Conservation (phyloP, 2,888 invertebrate genomes). For the Chloroclystis v-ata region DNA sequence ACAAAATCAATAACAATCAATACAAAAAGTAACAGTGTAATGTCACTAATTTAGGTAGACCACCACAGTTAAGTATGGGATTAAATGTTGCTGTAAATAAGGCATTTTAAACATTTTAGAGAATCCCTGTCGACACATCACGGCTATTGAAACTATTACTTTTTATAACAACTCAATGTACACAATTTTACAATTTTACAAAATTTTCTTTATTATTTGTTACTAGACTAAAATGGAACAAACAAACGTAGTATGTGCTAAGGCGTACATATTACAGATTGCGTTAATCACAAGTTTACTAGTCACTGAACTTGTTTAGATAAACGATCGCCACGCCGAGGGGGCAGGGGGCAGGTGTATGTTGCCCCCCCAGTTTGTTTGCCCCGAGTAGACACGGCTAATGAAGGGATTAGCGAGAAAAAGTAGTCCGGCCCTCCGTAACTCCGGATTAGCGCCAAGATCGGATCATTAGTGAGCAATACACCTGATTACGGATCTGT, state of each 20-base stretch:
- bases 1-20: no score
- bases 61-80: no score
- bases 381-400: slow-evolving; percentile 56
- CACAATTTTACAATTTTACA: no score
- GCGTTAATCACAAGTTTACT: not conserved
- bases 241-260: not conserved
- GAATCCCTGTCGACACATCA: no score
- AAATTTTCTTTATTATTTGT: no score
- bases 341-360: slow-evolving; percentile 15
- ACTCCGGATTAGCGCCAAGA: slow-evolving; percentile 60
- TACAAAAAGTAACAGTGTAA: no score
- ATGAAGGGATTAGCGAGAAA: slow-evolving; percentile 70
- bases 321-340: slow-evolving; percentile 8
- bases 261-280: not conserved
- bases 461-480: slow-evolving; percentile 68
- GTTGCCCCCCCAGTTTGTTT: slow-evolving; percentile 36
- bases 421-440: slow-evolving; percentile 51
- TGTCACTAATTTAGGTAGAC: no score
- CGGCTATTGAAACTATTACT: no score
- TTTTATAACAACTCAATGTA: no score
- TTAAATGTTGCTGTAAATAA: no score
- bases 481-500: slow-evolving; percentile 60
- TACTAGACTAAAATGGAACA: no score
- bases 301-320: not conserved
- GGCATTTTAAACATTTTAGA: no score